Conservation (phyloP, 92 coral and sea anemone species). For the Pocillopora meandrina region DNA sequence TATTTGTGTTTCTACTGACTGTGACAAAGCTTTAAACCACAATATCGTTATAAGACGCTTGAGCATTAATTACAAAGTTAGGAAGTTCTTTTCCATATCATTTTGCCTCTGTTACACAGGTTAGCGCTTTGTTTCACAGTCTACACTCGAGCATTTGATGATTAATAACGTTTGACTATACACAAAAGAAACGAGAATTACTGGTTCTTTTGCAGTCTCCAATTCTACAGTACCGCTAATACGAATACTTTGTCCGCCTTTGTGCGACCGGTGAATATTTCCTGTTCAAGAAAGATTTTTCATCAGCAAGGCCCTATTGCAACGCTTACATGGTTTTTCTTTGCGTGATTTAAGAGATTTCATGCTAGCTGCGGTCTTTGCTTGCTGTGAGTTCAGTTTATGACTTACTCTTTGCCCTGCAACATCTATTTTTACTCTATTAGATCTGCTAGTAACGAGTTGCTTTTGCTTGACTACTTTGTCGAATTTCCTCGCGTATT, state of each 20-base stretch:
- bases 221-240: neutral
- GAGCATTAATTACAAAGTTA: too few species aligned
- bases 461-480: neutral
- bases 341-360: neutral
- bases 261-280: neutral
- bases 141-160: too few species aligned
- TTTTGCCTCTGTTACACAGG: too few species aligned
- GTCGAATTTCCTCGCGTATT: neutral
- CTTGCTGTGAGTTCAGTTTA: neutral
- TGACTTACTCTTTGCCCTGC: neutral
- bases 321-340: slow-evolving; percentile 15
- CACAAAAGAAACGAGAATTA: too few species aligned
- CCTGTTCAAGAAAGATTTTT: neutral
- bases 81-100: too few species aligned
- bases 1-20: too few species aligned
- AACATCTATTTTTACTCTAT: neutral
- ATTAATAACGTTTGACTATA: too few species aligned
- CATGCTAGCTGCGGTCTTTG: neutral
- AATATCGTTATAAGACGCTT: too few species aligned
- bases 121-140: too few species aligned
- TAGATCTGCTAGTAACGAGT: neutral
- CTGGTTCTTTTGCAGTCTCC: too few species aligned
- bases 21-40: too few species aligned
- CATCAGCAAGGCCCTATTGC: neutral
- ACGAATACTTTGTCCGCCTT: neutral